These are phyloP conservation scores for Pammene aurita DNA, from an alignment of 2,888 invertebrate genomes.

Conservation along the genomic window DNA sequence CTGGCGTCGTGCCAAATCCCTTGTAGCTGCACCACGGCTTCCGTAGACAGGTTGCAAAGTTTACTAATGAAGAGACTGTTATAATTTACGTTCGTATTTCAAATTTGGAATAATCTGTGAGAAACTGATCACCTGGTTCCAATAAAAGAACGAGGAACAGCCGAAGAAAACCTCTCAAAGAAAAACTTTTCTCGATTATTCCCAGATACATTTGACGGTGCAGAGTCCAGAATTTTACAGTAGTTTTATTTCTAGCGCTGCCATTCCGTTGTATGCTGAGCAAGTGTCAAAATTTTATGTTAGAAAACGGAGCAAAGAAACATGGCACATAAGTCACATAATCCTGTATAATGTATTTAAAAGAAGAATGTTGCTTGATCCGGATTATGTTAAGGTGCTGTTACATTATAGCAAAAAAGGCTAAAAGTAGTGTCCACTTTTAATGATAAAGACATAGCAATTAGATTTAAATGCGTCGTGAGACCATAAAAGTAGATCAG, in stretches of 20 bases:
- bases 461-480: slow-evolving; percentile 45
- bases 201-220: too few relatives aligned
- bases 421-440: slow-evolving; percentile 14
- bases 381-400: neutral
- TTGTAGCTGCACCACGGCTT: slow-evolving; percentile 23
- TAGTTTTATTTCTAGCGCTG: too few relatives aligned
- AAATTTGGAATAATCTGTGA: slow-evolving; percentile 12
- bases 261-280: too few relatives aligned
- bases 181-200: too few relatives aligned
- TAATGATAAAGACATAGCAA: slow-evolving; percentile 44
- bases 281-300: too few relatives aligned
- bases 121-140: neutral
- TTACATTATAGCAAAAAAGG: neutral
- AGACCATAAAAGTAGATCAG: slow-evolving; percentile 44
- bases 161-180: too few relatives aligned
- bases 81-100: slow-evolving; percentile 5
- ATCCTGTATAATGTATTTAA: too few relatives aligned
- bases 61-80: slow-evolving; percentile 25
- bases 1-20: slow-evolving; percentile 35
- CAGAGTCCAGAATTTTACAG: too few relatives aligned
- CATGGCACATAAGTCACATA: too few relatives aligned
- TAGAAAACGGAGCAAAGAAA: too few relatives aligned
- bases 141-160: neutral
- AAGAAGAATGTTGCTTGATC: too few relatives aligned
- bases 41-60: slow-evolving; percentile 22